Evolutionary conservation across 2,888 invertebrate genomes (phyloP), one percentile per base, ranked within the genome.

Genomic region (Scotopteryx bipunctaria): DNA sequence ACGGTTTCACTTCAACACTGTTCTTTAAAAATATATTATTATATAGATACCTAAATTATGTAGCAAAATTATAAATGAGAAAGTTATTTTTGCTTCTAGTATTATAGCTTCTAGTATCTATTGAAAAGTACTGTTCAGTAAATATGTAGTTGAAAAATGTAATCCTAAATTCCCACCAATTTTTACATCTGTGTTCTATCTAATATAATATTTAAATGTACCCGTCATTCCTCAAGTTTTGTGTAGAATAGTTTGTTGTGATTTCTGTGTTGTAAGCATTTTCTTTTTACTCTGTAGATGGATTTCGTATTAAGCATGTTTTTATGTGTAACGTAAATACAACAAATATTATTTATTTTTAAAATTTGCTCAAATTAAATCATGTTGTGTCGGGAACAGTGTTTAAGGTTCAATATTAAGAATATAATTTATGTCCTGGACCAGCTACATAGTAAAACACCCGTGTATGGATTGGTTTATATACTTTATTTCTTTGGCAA

Each of bases 281-380:
- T 54, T 13, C 17, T 47, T 48, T 57, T 5, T 15, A 51, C 17
- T 37, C 23, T 19, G 33, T 55, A 51, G 16, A 37, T 46, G 40
- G 42, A 42, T 45, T 48, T 44, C 21, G 11, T 44, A 23, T 29
- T 43, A 36, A 40, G 43, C 33, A 43, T 32, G 36, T 50, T n/a
- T n/a, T n/a, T 40, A 37, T 47, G 38, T 55, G 41, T 55, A 43
- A 43, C 16, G 21, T 57, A 9, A 44, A 53, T 23, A 40, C 9
- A 33, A 27, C 27, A 44, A 25, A 52, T 56, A 43, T 57, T 41
- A 48, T 51, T 55, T 56, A 55, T 55, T 55, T 13, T 38, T 53
- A 53, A 55, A 56, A 55, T 60, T 55, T 63, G 63, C 63, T 63
- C 63, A 63, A 63, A 56, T 46, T 46, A 44, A 31, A 33, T 54